phyloP scores from a whole-genome alignment of 2,113 vertebrate genomes.

The Vulpes ferrilata region DNA sequence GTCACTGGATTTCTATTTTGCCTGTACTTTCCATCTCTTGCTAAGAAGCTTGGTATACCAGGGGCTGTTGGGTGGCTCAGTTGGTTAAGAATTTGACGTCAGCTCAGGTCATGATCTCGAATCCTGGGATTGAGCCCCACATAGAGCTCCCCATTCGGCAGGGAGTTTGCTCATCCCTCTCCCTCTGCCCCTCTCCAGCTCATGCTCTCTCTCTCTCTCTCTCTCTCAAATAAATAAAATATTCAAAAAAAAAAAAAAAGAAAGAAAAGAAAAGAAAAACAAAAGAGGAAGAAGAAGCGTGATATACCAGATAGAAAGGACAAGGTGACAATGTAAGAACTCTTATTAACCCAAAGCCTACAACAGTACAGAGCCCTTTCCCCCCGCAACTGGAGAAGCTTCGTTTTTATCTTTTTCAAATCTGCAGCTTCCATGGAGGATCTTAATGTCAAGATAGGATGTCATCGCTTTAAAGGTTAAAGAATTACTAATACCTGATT shows the following conservation, averaged over 20 bases:
- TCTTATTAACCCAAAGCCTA: neutral
- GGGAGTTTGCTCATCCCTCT: neutral
- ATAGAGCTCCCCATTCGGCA: neutral
- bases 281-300: neutral
- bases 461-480: neutral
- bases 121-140: neutral
- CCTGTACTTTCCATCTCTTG: neutral
- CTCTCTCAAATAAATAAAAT: neutral
- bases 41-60: neutral
- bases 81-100: neutral
- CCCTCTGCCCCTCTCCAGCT: neutral
- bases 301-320: neutral
- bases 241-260: neutral
- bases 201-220: neutral
- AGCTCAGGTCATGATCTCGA: neutral
- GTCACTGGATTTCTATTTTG: neutral
- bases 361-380: no score
- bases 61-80: neutral
- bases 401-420: neutral
- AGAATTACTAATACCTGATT: neutral
- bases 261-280: neutral
- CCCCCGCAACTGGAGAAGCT: neutral
- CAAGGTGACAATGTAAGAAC: neutral
- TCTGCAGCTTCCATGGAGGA: neutral
- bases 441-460: neutral